Conservation (phyloP, 2,888 invertebrate species). For the Leucophenga maculata region DNA sequence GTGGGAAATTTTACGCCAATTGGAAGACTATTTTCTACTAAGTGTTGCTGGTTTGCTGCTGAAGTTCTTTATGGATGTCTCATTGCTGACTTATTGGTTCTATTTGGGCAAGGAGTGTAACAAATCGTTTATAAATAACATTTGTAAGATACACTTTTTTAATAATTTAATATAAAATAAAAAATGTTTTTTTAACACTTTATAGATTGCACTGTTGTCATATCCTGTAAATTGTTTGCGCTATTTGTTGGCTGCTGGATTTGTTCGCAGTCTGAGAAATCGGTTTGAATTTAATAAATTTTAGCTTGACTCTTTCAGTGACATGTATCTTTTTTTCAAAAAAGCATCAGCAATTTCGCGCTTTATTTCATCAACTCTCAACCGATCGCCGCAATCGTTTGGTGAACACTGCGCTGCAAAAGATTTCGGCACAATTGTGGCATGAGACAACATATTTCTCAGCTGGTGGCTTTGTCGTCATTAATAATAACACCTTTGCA, state of each 20-base stretch:
- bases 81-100: slow-evolving; percentile 56
- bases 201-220: too few relatives aligned
- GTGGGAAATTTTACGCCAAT: slow-evolving; percentile 43
- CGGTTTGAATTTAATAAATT: slow-evolving; percentile 22
- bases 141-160: slow-evolving; percentile 35
- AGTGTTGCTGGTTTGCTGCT: slow-evolving; percentile 50
- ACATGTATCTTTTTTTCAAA: neutral
- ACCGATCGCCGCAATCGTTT: slow-evolving; percentile 45
- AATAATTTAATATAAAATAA: too few relatives aligned
- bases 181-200: neutral
- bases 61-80: slow-evolving; percentile 54
- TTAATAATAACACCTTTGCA: slow-evolving; percentile 55
- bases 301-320: neutral
- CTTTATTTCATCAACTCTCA: slow-evolving; percentile 36
- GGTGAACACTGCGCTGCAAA: slow-evolving; percentile 44
- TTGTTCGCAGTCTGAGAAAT: slow-evolving; percentile 51
- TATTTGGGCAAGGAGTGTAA: slow-evolving; percentile 22
- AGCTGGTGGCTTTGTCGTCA: slow-evolving; percentile 54
- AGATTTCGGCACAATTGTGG: slow-evolving; percentile 50
- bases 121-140: neutral
- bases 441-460: slow-evolving; percentile 55
- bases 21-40: slow-evolving; percentile 53
- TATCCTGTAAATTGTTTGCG: slow-evolving; percentile 43
- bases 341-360: slow-evolving; percentile 41
- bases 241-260: slow-evolving; percentile 48